Percentiles rank a stretch among this genome's conserved stretches.
phyloP scores from a whole-genome alignment of 2,797 vertebrate genomes.

The Streptopelia turtur region DNA sequence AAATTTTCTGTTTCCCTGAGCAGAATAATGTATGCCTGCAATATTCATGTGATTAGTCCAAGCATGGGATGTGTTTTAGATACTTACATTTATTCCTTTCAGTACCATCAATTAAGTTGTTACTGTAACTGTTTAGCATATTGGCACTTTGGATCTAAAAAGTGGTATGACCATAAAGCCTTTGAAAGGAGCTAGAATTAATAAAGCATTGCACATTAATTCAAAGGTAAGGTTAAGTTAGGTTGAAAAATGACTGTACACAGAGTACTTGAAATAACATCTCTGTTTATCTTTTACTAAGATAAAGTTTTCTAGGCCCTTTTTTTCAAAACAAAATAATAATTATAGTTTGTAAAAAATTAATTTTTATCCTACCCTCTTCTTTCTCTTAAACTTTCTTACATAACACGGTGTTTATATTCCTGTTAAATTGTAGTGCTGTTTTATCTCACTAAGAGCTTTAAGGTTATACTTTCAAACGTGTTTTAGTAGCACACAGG shows the following conservation, averaged over 20 bases:
- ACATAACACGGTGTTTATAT: neutral
- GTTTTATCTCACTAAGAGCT: neutral
- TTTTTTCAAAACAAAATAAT: neutral
- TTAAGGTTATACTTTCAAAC: neutral
- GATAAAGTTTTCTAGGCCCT: neutral
- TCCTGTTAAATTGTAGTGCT: neutral
- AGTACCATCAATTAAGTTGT: neutral
- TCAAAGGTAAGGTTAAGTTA: neutral
- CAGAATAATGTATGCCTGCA: slow-evolving; percentile 54
- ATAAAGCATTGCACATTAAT: neutral
- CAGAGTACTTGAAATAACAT: neutral
- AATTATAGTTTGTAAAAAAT: neutral
- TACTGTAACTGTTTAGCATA: neutral
- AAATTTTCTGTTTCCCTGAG: slow-evolving; percentile 62
- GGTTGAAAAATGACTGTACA: neutral
- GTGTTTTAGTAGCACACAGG: neutral
- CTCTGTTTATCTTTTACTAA: neutral
- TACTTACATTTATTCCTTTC: neutral
- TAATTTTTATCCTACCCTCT: neutral
- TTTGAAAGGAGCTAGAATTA: neutral
- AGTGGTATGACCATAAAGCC: neutral
- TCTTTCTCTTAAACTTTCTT: neutral
- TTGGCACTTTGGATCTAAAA: neutral
- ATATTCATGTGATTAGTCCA: neutral
- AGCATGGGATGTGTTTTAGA: neutral